phyloP scores from a whole-genome alignment of 2,113 vertebrate genomes.

The Tachycineta bicolor region DNA sequence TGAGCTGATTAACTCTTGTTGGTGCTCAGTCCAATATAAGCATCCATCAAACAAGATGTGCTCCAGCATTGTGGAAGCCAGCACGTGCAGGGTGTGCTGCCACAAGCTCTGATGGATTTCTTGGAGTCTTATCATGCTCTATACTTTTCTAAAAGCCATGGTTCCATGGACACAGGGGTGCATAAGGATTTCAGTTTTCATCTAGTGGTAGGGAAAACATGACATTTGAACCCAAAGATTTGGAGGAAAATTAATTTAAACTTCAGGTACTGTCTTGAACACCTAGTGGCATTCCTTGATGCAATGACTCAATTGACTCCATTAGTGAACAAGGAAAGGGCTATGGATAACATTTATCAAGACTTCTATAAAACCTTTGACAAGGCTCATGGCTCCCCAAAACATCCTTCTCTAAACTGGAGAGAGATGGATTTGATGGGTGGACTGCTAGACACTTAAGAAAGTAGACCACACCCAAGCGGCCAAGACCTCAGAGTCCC shows the following conservation, averaged over 20 bases:
- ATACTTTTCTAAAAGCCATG: not conserved
- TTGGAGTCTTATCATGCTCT: not conserved
- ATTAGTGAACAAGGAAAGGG: not conserved
- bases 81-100: rapidly evolving
- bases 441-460: not conserved
- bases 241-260: not conserved
- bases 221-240: not conserved
- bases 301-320: not conserved
- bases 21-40: not conserved
- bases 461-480: not conserved
- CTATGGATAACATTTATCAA: not conserved
- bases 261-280: not conserved
- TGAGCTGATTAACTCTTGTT: not conserved
- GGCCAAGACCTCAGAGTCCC: not conserved
- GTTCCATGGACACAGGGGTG: not conserved
- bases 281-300: not conserved
- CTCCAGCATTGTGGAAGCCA: not conserved
- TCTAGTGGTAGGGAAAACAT: not conserved
- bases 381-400: not conserved
- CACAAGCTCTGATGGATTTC: not conserved
- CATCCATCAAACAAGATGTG: not conserved
- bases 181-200: not conserved
- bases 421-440: not conserved
- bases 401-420: not conserved
- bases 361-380: not conserved